Evolutionary conservation across 2,113 vertebrate species (phyloP).

Genomic region (Ageneiosus marmoratus): DNA sequence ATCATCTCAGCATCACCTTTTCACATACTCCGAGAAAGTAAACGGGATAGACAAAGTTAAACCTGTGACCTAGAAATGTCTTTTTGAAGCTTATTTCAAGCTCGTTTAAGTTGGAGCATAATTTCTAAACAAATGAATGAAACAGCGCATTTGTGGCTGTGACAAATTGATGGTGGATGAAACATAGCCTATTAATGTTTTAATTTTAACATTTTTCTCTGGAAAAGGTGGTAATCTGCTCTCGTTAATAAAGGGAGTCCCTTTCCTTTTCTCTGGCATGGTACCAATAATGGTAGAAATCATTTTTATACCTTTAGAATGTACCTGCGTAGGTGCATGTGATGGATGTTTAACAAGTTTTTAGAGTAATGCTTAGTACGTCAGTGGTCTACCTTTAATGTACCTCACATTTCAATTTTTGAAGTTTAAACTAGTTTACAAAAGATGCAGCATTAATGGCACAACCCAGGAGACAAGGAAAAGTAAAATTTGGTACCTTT

Average conservation of each 20-base stretch:
- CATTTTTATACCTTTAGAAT: background rate
- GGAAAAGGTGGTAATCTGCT: background rate
- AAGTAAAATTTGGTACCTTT: background rate
- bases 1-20: constrained; percentile 11
- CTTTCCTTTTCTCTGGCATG: background rate
- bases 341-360: background rate
- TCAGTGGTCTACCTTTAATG: no score
- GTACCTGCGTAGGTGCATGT: background rate
- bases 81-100: background rate
- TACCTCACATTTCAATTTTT: no score
- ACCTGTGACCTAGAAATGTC: background rate
- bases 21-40: background rate
- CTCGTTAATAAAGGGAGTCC: background rate
- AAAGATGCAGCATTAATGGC: background rate
- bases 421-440: background rate
- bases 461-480: background rate
- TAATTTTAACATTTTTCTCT: background rate
- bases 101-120: background rate
- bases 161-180: background rate
- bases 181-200: background rate
- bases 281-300: background rate
- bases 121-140: background rate
- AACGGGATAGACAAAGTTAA: background rate
- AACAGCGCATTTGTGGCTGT: background rate
- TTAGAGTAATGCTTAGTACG: background rate